Conservation (phyloP, 2,797 vertebrate genomes). For the Sorex maritimensis region DNA sequence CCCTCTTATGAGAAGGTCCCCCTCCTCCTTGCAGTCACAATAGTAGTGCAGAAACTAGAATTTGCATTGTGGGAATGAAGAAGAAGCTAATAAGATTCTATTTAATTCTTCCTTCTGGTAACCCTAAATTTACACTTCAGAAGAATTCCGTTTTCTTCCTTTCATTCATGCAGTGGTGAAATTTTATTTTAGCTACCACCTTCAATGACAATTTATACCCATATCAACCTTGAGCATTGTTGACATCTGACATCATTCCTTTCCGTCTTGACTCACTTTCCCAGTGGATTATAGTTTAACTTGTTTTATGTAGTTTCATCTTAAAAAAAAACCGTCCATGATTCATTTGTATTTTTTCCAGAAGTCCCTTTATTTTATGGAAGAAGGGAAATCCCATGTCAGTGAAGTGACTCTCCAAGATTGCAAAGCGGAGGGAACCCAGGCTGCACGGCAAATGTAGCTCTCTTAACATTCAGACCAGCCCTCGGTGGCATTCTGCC, state of each 20-base stretch:
- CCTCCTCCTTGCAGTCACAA: no score
- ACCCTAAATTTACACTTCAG: no score
- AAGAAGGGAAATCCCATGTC: neutral
- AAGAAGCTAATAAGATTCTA: no score
- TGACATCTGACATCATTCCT: neutral
- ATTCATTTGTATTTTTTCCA: slow-evolving; percentile 4
- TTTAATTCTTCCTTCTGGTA: no score
- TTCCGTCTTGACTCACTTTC: neutral
- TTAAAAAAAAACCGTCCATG: neutral
- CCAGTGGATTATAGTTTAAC: slow-evolving; percentile 16
- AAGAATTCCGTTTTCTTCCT: no score
- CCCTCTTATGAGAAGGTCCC: no score
- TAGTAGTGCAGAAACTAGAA: no score
- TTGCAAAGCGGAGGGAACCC: neutral
- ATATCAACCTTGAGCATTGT: neutral
- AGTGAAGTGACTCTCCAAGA: neutral
- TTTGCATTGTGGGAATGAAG: no score
- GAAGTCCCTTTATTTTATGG: neutral
- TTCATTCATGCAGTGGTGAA: no score
- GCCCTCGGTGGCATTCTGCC: neutral
- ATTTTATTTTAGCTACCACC: no score
- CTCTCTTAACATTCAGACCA: neutral
- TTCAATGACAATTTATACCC: neutral
- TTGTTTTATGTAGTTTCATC: neutral
- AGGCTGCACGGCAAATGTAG: neutral